Conservation (phyloP, 2,888 invertebrate species). For the Venusia cambrica region DNA sequence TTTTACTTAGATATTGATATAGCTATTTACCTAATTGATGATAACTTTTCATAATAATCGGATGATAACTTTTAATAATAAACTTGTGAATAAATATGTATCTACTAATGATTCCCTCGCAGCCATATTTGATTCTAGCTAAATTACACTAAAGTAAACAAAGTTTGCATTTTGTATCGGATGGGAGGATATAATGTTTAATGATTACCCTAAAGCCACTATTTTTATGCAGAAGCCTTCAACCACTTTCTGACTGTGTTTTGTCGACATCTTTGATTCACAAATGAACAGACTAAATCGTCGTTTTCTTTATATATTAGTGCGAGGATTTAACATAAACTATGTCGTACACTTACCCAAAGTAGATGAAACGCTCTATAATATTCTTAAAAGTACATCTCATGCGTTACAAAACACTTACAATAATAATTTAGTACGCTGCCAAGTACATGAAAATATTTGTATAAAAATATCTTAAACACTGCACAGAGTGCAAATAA, state of each 20-base stretch:
- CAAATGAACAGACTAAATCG: too few species aligned
- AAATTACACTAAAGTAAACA: constrained; percentile 18
- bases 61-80: too few species aligned
- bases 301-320: too few species aligned
- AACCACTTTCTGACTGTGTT: too few species aligned
- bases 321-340: too few species aligned
- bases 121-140: constrained; percentile 27
- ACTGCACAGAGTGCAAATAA: constrained; percentile 24
- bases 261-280: too few species aligned
- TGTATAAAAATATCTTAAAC: constrained; percentile 29
- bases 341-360: constrained; percentile 7
- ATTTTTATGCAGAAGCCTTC: too few species aligned
- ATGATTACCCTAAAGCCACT: too few species aligned
- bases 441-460: constrained; percentile 26
- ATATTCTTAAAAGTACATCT: constrained; percentile 5
- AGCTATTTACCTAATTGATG: constrained; percentile 39
- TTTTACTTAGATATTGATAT: constrained; percentile 49
- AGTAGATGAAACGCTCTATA: constrained; percentile 1
- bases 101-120: constrained; percentile 30
- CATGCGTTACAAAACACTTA: constrained; percentile 21
- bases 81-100: constrained; percentile 27
- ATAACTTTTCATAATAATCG: constrained; percentile 27
- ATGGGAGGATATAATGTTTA: too few species aligned
- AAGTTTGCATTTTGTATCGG: constrained; percentile 21
- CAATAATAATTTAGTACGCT: constrained; percentile 21